Base-by-base conservation (phyloP, 2,797 vertebrate genomes). In the Sternotherus odoratus region DNA sequence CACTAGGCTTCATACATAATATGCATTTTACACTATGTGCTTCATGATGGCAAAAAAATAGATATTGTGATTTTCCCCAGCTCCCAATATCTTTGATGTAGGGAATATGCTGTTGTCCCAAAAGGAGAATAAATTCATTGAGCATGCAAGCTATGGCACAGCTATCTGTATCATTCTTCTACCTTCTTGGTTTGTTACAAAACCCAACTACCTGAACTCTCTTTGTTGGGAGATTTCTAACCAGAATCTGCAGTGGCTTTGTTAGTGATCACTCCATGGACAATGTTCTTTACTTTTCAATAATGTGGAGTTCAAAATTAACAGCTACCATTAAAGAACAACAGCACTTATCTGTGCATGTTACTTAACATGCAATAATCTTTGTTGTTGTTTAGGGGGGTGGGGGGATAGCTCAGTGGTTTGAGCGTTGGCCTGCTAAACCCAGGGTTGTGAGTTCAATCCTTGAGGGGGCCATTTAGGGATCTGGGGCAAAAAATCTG, bases 341-440 rank as follows among this genome's bases (percentile, higher is more conserved):
- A 82, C 85, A 79, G 43, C 19, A 66, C 0, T 5, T 85, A 43
- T 23, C 15, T 82, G 28, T 19, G 26, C 84, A 43, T 88, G 43
- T 4, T 51, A 63, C 66, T 94, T 94, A 92, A 94, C 96, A 81
- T 90, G 80, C 17, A 92, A 39, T 90, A 91, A 11, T 39, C 33
- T 91, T 94, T 91, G 8, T 79, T 60, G 8, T 81, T 90, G 54
- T 86, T 93, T 92, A n/a, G n/a, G n/a, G n/a, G n/a, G n/a, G n/a
- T n/a, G n/a, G n/a, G n/a, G n/a, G n/a, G n/a, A n/a, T n/a, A n/a
- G n/a, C n/a, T n/a, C n/a, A n/a, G n/a, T n/a, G n/a, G n/a, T n/a
- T n/a, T n/a, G n/a, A n/a, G n/a, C n/a, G n/a, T n/a, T n/a, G n/a
- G n/a, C n/a, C n/a, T n/a, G n/a, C n/a, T n/a, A n/a, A n/a, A n/a